A percentile compares a stretch with the other conserved stretches of the same genome.
phyloP scores from a whole-genome alignment of 1,140 invertebrate species.

The Zophobas atratus region DNA sequence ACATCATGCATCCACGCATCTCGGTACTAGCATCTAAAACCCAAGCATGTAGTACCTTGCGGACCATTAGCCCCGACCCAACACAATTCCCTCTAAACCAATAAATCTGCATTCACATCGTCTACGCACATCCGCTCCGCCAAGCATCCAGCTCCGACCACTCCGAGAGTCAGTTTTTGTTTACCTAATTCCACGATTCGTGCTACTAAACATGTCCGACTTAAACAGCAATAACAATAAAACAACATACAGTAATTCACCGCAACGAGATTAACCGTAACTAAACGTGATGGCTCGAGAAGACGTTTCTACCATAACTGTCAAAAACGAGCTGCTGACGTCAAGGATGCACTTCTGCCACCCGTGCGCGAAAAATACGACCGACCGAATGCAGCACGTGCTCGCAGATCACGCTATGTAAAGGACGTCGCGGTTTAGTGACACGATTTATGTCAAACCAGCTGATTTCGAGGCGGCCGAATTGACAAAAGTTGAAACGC shows the following conservation, averaged over 20 bases:
- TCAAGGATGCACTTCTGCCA: too few species aligned
- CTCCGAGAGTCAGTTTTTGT: not conserved
- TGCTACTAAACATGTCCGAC: conserved; percentile 3
- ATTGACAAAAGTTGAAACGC: not conserved
- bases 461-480: not conserved
- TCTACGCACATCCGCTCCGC: not conserved
- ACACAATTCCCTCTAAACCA: too few species aligned
- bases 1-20: not conserved
- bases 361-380: not conserved
- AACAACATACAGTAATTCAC: not conserved
- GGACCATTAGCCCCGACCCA: too few species aligned
- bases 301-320: not conserved
- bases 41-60: too few species aligned
- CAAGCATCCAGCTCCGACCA: too few species aligned
- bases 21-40: not conserved
- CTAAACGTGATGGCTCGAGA: not conserved
- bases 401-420: not conserved
- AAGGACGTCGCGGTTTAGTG: not conserved
- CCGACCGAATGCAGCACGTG: not conserved
- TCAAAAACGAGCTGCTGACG: not conserved
- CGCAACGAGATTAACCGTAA: not conserved
- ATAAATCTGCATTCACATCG: conserved; percentile 3
- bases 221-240: not conserved
- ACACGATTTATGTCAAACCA: not conserved
- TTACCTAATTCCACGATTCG: conserved; percentile 3